Base-by-base conservation (phyloP, 2,888 invertebrate species). In the Spodoptera littoralis region DNA sequence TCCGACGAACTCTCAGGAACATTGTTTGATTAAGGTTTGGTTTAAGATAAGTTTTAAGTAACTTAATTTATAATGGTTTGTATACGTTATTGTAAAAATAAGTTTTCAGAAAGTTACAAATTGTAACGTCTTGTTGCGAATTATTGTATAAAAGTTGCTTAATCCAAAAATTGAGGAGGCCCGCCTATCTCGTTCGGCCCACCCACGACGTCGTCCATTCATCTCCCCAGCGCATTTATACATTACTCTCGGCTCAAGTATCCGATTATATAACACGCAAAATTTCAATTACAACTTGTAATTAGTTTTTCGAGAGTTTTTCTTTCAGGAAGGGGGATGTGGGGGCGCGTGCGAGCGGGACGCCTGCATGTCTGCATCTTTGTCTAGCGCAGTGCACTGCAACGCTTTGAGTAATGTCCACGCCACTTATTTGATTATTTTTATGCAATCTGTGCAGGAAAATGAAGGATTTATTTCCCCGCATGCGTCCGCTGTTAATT, bases 251-350 rank as follows among this genome's bases (percentile, higher is more conserved):
- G 92, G 92, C 93, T 93, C 94, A 94, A 95, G 94, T 94, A 94
- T 94, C 94, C 94, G 95, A 95, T 95, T 95, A 95, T 95, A 92
- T 95, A 95, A 94, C 95, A 95, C 95, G 95, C 94, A 95, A 95
- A 95, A 95, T 95, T 95, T 95, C 95, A 95, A 95, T 95, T 95
- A 95, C 95, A 95, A 95, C 90, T 95, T 95, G 95, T 95, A 95
- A 95, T 95, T 95, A 95, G 95, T 95, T 95, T 95, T 95, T 95
- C 91, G 94, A 93, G 95, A 95, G 94, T 95, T 95, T 95, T 95
- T 95, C 95, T 95, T 95, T 94, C 93, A 90, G 90, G 89, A 89
- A 89, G 90, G 90, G 91, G 91, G 92, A 85, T 81, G 90, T 88
- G 90, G 90, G 84, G 90, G 88, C 82, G 82, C 78, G 92, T 76